Evolutionary conservation across 2,113 vertebrate species (phyloP).

Genomic region (Ameiurus melas): DNA sequence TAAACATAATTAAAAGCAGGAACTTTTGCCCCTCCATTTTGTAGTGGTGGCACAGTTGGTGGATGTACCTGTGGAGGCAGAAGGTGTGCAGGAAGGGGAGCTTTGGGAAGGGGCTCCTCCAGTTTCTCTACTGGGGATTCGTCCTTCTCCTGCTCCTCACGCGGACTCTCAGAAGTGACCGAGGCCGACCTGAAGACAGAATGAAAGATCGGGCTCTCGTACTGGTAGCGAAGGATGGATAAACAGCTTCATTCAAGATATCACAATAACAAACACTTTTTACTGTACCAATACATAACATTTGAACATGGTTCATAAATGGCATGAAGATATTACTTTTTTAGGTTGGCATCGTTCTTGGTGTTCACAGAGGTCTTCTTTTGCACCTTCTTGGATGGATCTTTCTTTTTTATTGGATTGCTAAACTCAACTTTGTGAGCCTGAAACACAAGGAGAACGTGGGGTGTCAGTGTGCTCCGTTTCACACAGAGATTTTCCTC

Average conservation of each 20-base stretch:
- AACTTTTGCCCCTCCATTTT: too few relatives aligned
- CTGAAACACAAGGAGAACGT: conserved; percentile 50
- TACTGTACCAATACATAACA: background rate
- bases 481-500: too few relatives aligned
- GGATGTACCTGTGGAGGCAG: conserved; percentile 43
- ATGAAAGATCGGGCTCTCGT: background rate
- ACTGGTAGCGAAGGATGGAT: background rate
- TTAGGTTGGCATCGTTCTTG: conserved; percentile 58
- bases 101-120: conserved; percentile 34
- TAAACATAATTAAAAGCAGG: too few relatives aligned
- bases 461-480: background rate
- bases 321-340: conserved; percentile 55
- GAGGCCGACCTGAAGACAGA: conserved; percentile 53
- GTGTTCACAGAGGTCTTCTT: conserved; percentile 47
- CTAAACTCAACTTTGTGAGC: conserved; percentile 68
- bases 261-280: background rate
- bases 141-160: conserved; percentile 22
- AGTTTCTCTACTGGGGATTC: conserved; percentile 23
- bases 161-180: conserved; percentile 57
- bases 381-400: conserved; percentile 43
- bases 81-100: conserved; percentile 34
- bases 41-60: too few relatives aligned
- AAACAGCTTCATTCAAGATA: background rate
- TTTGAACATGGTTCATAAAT: background rate
- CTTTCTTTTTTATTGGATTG: conserved; percentile 68